These are phyloP conservation scores for Mus musculus DNA, from an alignment of 2,113 vertebrate genomes.

Conservation along the genomic window GRCm39 chr9:44959001-44959500, in stretches of 20 bases:
- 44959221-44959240: neutral
- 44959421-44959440: neutral
- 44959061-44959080: slow-evolving; percentile 29
- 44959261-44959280: slow-evolving; percentile 29
- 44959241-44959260: neutral
- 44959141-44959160: neutral
- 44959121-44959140: slow-evolving; percentile 4
- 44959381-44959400: neutral
- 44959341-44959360: neutral
- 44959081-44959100: slow-evolving; percentile 38
- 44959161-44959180: neutral
- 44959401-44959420: neutral
- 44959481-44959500: neutral
- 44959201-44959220: neutral
- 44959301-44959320: neutral
- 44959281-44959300: neutral
- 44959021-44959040: neutral
- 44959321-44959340: neutral
- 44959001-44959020: neutral
- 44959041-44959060: slow-evolving; percentile 48
- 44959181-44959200: neutral
- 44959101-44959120: neutral
- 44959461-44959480: neutral
- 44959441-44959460: neutral
- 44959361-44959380: neutral